phyloP scores from a whole-genome alignment of 2,113 vertebrate genomes.

The Ceratotherium simum region DNA sequence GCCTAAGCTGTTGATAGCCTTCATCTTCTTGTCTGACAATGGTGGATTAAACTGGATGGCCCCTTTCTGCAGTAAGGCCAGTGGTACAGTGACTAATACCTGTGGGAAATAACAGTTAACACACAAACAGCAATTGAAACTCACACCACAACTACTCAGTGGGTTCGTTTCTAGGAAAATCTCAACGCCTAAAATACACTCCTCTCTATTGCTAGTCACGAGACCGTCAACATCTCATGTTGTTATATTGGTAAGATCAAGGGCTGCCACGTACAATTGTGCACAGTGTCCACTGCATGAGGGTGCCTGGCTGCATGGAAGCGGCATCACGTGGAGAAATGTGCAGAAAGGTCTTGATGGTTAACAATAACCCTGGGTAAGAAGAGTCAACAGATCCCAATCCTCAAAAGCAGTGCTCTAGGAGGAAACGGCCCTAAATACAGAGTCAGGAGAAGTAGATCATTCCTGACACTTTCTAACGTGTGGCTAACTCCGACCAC shows the following conservation, averaged over 20 bases:
- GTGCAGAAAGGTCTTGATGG: not conserved
- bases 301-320: not conserved
- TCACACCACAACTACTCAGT: not conserved
- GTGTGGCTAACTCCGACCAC: not conserved
- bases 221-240: not conserved
- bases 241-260: not conserved
- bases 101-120: conserved; percentile 77
- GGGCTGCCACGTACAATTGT: not conserved
- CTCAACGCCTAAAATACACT: not conserved
- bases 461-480: not conserved
- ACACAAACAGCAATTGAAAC: conserved; percentile 29
- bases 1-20: conserved; percentile 96
- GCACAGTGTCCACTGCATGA: not conserved
- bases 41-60: conserved; percentile 94
- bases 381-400: not conserved
- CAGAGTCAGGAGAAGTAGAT: not conserved
- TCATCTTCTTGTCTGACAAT: conserved; percentile 95
- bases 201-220: not conserved
- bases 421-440: not conserved
- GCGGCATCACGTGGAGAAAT: not conserved
- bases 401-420: not conserved
- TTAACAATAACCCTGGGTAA: not conserved
- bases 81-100: conserved; percentile 94
- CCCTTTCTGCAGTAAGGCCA: conserved; percentile 96
- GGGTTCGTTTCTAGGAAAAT: not conserved